Percentiles rank a stretch among this genome's conserved stretches.
These are phyloP conservation scores for Pogoniulus pusillus DNA, from an alignment of 2,797 vertebrate species.

Conservation along the genomic window DNA sequence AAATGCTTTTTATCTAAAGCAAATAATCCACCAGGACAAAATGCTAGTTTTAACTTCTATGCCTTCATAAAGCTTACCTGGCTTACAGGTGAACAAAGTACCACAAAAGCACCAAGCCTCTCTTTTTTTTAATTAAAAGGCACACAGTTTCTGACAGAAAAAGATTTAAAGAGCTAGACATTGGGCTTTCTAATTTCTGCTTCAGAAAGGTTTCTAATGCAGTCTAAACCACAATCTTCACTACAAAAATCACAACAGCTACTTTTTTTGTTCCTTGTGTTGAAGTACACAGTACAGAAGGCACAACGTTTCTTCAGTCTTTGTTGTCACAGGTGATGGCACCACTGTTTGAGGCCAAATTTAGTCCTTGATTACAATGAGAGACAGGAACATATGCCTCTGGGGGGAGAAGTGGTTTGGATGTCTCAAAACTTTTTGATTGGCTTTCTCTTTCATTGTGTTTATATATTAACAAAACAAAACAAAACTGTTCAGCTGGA, in stretches of 20 bases:
- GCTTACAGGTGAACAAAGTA: constrained; percentile 56
- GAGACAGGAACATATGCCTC: background rate
- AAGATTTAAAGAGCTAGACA: constrained; percentile 18
- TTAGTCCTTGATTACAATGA: background rate
- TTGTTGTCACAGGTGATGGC: constrained; percentile 44
- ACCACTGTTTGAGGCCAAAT: background rate
- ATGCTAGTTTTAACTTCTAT: background rate
- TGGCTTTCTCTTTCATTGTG: background rate
- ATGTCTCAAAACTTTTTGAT: constrained; percentile 1
- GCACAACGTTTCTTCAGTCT: background rate
- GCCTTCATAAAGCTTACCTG: constrained; percentile 50
- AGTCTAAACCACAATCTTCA: background rate
- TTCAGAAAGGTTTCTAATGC: constrained; percentile 24
- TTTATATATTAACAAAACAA: background rate
- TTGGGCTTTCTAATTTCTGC: constrained; percentile 30
- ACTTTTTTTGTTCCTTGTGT: constrained; percentile 20
- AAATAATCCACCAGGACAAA: constrained; percentile 1
- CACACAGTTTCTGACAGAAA: constrained; percentile 17
- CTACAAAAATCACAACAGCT: background rate
- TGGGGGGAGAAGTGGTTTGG: background rate
- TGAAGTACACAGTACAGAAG: background rate
- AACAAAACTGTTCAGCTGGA: background rate
- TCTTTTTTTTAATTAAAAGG: constrained; percentile 58
- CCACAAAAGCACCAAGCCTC: constrained; percentile 22
- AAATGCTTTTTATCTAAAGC: background rate